Conservation (phyloP, 2,797 vertebrate species). For the Podargus strigoides region DNA sequence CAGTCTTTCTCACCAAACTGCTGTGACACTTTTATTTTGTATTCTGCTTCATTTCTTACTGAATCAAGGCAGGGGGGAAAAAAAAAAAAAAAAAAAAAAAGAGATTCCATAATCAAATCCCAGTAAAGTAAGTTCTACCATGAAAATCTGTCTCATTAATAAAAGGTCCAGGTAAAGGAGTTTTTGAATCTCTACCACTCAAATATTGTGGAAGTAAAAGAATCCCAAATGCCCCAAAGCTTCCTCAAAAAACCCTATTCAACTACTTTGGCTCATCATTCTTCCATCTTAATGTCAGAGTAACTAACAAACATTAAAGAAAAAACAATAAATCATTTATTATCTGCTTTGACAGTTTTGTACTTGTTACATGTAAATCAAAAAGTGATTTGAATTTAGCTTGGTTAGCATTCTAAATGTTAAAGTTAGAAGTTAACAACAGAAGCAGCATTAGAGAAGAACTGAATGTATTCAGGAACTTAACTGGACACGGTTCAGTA, state of each 20-base stretch:
- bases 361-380: background rate
- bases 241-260: background rate
- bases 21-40: background rate
- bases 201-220: background rate
- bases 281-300: background rate
- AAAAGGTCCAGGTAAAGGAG: background rate
- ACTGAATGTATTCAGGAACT: background rate
- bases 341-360: background rate
- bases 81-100: too few relatives aligned
- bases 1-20: background rate
- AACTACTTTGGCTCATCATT: background rate
- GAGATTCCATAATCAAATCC: background rate
- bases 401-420: background rate
- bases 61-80: background rate
- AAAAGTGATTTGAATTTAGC: background rate
- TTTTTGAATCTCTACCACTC: background rate
- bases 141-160: background rate
- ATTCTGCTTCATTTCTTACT: background rate
- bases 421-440: background rate
- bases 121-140: background rate
- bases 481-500: background rate
- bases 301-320: background rate
- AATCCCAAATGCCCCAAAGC: background rate
- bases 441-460: background rate
- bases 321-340: background rate